phyloP scores from a whole-genome alignment of 2,113 vertebrate genomes.

The Hassar affinis region DNA sequence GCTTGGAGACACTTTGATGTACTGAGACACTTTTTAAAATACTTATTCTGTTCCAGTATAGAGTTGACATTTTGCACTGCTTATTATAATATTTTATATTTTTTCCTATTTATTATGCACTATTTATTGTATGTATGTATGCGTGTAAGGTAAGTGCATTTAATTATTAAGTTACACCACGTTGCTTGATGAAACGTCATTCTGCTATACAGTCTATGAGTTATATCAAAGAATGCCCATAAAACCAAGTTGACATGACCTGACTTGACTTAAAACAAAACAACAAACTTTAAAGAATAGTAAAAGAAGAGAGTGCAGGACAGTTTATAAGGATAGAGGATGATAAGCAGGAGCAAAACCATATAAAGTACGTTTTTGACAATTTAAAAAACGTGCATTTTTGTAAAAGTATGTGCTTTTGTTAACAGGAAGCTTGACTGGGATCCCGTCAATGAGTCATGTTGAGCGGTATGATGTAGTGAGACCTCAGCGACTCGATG shows the following conservation, averaged over 20 bases:
- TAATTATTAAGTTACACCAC: neutral
- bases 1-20: too few species aligned
- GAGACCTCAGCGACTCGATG: constrained; percentile 64
- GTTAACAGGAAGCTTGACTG: constrained; percentile 24
- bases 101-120: neutral
- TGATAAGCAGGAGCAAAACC: neutral
- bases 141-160: too few species aligned
- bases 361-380: neutral
- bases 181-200: too few species aligned
- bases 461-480: constrained; percentile 72
- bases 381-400: neutral
- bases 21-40: too few species aligned
- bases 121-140: too few species aligned
- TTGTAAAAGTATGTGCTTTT: neutral
- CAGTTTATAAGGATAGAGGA: neutral
- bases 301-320: neutral
- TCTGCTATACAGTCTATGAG: neutral
- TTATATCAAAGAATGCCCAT: neutral
- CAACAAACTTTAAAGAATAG: neutral
- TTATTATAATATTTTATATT: neutral
- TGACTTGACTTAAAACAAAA: neutral
- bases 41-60: too few species aligned
- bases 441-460: constrained; percentile 44
- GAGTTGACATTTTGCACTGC: neutral
- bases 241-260: neutral